These are phyloP conservation scores for Scopus umbretta DNA, from an alignment of 2,113 vertebrate species.

Conservation along the genomic window DNA sequence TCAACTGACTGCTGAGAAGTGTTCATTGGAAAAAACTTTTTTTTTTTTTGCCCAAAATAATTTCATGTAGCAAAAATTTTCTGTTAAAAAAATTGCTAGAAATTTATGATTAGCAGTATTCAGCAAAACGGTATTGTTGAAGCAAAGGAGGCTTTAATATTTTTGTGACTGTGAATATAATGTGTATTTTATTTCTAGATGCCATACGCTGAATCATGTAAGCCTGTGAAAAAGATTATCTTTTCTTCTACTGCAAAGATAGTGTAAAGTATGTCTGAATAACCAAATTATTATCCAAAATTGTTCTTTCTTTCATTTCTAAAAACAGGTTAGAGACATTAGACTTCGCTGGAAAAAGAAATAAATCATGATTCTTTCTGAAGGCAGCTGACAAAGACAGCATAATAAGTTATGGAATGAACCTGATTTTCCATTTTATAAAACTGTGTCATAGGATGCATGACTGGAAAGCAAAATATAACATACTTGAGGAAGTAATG, in stretches of 20 bases:
- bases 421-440: not conserved
- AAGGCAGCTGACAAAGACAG: not conserved
- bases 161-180: not conserved
- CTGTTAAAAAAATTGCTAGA: not conserved
- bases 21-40: not conserved
- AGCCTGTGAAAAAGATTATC: not conserved
- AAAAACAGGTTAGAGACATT: not conserved
- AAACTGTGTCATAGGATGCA: not conserved
- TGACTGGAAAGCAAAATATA: not conserved
- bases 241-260: not conserved
- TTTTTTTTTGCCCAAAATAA: not conserved
- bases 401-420: not conserved
- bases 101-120: not conserved
- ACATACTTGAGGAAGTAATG: not conserved
- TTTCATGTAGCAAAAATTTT: not conserved
- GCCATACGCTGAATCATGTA: not conserved
- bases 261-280: not conserved
- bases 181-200: not conserved
- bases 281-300: not conserved
- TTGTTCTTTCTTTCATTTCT: not conserved
- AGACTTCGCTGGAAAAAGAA: not conserved
- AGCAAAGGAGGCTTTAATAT: not conserved
- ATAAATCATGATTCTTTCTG: not conserved
- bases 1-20: not conserved
- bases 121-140: not conserved